A percentile compares a stretch with the other conserved stretches of the same genome.
These are phyloP conservation scores for Micrasema longulum DNA, from an alignment of 1,140 invertebrate genomes.

Conservation along the genomic window DNA sequence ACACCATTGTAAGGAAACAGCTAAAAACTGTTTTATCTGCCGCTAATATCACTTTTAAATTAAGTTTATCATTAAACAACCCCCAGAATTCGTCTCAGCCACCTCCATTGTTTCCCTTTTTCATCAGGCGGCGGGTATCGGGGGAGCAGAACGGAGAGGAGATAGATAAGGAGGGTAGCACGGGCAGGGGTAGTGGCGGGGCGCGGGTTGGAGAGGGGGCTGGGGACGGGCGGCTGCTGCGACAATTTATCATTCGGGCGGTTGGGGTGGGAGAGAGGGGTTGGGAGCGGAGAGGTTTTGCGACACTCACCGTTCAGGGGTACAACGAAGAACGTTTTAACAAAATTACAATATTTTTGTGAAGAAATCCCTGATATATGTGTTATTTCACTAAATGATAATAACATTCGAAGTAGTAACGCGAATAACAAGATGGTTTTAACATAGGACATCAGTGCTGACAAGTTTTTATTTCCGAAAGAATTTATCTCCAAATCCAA, in stretches of 20 bases:
- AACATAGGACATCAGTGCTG: too few relatives aligned
- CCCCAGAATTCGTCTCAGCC: slow-evolving; percentile 36
- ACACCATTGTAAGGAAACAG: neutral
- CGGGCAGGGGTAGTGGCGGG: slow-evolving; percentile 27
- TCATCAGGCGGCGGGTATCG: slow-evolving; percentile 45
- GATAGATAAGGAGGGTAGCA: slow-evolving; percentile 47
- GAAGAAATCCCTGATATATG: neutral
- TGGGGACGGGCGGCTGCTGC: slow-evolving; percentile 47
- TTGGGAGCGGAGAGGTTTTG: slow-evolving; percentile 33
- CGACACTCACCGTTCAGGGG: slow-evolving; percentile 53
- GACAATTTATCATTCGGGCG: slow-evolving; percentile 54
- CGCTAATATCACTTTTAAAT: slow-evolving; percentile 37
- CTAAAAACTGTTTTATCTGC: slow-evolving; percentile 26
- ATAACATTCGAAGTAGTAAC: too few relatives aligned
- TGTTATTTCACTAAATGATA: neutral
- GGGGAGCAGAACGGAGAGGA: slow-evolving; percentile 44
- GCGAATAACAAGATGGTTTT: too few relatives aligned
- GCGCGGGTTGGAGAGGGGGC: slow-evolving; percentile 22
- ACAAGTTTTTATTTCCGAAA: too few relatives aligned
- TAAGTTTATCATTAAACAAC: slow-evolving; percentile 39
- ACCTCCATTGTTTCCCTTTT: slow-evolving; percentile 55
- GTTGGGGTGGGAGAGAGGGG: slow-evolving; percentile 30
- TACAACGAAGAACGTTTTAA: slow-evolving; percentile 17
- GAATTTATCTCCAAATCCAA: too few relatives aligned
- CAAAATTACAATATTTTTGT: slow-evolving; percentile 13